Conservation (phyloP, 2,113 vertebrate species). For the Lethenteron camtschaticum region DNA sequence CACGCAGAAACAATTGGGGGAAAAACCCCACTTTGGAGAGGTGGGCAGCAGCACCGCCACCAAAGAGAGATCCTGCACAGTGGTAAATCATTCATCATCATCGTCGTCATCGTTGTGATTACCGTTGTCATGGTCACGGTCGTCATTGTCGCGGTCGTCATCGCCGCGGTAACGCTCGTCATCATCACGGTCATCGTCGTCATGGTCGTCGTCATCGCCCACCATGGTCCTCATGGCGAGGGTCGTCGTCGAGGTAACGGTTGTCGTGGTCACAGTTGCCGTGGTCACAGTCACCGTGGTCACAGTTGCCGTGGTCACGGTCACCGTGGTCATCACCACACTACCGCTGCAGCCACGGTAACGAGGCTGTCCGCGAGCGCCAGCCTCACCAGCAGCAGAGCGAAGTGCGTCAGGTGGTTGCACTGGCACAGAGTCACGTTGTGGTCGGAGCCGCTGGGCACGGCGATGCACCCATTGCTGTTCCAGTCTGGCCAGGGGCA, state of each 20-base stretch:
- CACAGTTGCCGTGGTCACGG: neutral
- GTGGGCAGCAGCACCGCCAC: no score
- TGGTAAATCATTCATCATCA: no score
- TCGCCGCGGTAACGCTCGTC: neutral
- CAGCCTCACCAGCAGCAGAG: neutral
- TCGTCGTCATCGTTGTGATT: no score
- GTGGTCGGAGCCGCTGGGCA: neutral
- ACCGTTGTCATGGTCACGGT: no score
- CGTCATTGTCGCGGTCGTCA: neutral
- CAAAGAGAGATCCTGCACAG: no score
- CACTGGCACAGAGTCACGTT: slow-evolving; percentile 2
- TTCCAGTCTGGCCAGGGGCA: no score
- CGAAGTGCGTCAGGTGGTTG: slow-evolving; percentile 1
- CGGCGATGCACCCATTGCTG: no score
- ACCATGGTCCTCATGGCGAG: neutral
- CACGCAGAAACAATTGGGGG: no score
- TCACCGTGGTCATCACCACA: neutral
- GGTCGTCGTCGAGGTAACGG: neutral
- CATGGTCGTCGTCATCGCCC: neutral
- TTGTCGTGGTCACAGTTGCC: neutral
- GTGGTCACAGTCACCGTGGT: neutral
- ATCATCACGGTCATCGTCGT: neutral
- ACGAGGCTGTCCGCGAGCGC: neutral
- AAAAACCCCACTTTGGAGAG: no score
- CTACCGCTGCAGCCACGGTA: neutral